Evolutionary conservation across 2,888 invertebrate genomes (phyloP), one percentile per base, ranked within the genome.

Genomic region (Phania funesta): DNA sequence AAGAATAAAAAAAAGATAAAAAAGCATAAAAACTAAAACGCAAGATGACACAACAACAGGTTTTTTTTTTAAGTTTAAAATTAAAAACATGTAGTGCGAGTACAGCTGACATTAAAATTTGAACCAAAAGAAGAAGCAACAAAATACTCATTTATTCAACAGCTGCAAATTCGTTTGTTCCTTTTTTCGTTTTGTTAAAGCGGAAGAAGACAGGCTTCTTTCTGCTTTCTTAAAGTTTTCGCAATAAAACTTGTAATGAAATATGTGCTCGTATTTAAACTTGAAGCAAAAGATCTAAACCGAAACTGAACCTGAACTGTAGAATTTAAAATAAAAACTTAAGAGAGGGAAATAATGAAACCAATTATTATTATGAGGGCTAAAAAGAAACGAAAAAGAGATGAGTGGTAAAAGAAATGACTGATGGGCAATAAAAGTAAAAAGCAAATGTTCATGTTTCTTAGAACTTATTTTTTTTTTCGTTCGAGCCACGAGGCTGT

Each of bases 201-300:
- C 68, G 62, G 76, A 68, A 68, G 76, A 76, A 77, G 76, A 50
- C 56, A 20, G 48, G 18, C 71, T n/a, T n/a, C n/a, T n/a, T 71
- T 46, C 35, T 58, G 41, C 13, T 67, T 32, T 62, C 22, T 46
- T 18, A 54, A 71, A 46, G 70, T 38, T 62, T 71, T 64, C 26
- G 41, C 41, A 60, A 32, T 13, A 62, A 62, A 32, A 26, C 24
- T 6, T 35, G 20, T 2, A 16, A 41, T 60, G 7, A n/a, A 60
- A 22, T 35, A 11, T 44, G n/a, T n/a, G n/a, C n/a, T n/a, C n/a
- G n/a, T n/a, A n/a, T 38, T 38, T 38, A 44, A 44, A 18, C 18
- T 44, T 18, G 16, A 62, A 32, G 48, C 8, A 48, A 20, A 20
- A 22, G 22, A 22, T 1, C 13, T 22, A 22, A 48, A 48, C 11